Evolutionary conservation across 2,888 invertebrate genomes (phyloP).

Genomic region (Andrena bucephala): DNA sequence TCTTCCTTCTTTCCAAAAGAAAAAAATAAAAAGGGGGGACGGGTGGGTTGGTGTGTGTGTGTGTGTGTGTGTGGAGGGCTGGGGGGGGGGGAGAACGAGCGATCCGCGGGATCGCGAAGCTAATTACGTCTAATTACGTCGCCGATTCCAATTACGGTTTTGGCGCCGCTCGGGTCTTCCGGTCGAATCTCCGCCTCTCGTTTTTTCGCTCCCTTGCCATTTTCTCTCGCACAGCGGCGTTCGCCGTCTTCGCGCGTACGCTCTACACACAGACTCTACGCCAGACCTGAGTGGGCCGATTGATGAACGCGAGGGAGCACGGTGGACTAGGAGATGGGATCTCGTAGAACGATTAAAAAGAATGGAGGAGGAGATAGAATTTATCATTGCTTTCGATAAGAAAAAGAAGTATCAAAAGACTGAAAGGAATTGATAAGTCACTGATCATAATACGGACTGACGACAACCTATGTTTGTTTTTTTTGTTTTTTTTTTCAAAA

Average conservation of each 20-base stretch:
- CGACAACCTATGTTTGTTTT: conserved; percentile 8
- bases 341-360: neutral
- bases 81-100: neutral
- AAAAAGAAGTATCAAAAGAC: conserved; percentile 9
- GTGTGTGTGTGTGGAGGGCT: neutral
- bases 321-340: neutral
- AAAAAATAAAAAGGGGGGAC: neutral
- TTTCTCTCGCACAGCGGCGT: conserved; percentile 16
- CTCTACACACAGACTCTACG: conserved; percentile 33
- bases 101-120: conserved; percentile 36
- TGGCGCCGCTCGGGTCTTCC: conserved; percentile 16
- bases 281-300: conserved; percentile 54
- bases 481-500: no score
- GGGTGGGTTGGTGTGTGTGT: no score
- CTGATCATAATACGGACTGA: conserved; percentile 17
- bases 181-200: neutral
- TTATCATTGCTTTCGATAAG: neutral
- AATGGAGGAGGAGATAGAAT: neutral
- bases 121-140: conserved; percentile 28
- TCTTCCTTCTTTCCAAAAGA: conserved; percentile 9
- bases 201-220: conserved; percentile 12
- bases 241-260: conserved; percentile 15
- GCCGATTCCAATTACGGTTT: conserved; percentile 35
- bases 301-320: conserved; percentile 13
- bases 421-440: conserved; percentile 13